These are phyloP conservation scores for Pseudococcus viburni DNA, from an alignment of 2,888 invertebrate species.

Conservation along the genomic window DNA sequence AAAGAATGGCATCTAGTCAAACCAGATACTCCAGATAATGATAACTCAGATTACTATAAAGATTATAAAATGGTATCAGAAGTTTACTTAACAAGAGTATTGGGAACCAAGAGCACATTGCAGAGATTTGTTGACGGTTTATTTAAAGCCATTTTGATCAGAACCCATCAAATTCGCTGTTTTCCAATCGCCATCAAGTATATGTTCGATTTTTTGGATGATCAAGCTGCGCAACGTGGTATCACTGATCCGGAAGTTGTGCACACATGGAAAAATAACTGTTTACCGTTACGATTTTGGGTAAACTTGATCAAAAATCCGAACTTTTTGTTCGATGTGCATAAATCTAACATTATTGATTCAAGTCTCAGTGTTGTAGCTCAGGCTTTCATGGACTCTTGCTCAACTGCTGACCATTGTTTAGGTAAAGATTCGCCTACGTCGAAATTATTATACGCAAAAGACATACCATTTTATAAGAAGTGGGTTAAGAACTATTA, in stretches of 20 bases:
- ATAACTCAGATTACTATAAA: conserved; percentile 87
- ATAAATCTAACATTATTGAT: conserved; percentile 73
- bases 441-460: conserved; percentile 98
- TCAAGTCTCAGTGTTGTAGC: conserved; percentile 99
- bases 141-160: conserved; percentile 99
- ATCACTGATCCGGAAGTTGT: not conserved
- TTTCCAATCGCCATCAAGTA: conserved; percentile 99
- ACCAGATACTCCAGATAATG: conserved; percentile 86
- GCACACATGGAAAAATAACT: not conserved
- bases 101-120: conserved; percentile 92
- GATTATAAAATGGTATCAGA: conserved; percentile 99
- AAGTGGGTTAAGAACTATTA: conserved; percentile 99
- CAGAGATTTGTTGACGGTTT: conserved; percentile 98
- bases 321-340: conserved; percentile 99
- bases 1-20: conserved; percentile 90
- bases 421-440: conserved; percentile 99
- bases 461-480: conserved; percentile 99
- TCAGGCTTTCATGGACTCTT: conserved; percentile 99
- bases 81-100: conserved; percentile 95
- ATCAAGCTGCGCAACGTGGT: not conserved
- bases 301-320: conserved; percentile 99
- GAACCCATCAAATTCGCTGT: conserved; percentile 92
- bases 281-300: conserved; percentile 80
- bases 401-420: conserved; percentile 97
- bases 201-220: conserved; percentile 93